Evolutionary conservation across 2,888 invertebrate species (phyloP).

Genomic region (Nasonia oneida): DNA sequence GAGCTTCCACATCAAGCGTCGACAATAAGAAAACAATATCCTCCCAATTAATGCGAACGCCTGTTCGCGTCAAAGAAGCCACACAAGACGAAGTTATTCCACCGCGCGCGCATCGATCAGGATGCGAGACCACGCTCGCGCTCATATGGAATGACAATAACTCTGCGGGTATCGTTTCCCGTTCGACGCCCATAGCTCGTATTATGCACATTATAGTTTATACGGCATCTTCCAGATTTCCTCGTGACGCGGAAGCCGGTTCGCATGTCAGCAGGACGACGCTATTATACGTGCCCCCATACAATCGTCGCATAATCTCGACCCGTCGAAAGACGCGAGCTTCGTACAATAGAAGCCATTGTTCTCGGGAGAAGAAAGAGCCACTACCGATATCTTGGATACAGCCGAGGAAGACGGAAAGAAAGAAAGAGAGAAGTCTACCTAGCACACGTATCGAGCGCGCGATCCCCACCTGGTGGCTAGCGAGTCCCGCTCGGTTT

Average conservation of each 20-base stretch:
- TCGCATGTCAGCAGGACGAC: not conserved
- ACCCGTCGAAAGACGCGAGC: not conserved
- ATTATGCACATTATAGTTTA: not conserved
- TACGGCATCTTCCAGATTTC: conserved; percentile 13
- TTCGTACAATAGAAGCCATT: conserved; percentile 16
- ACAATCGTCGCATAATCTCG: not conserved
- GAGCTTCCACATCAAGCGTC: not conserved
- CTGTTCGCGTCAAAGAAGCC: conserved; percentile 21
- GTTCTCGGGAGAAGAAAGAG: not conserved
- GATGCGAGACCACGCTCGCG: conserved; percentile 38
- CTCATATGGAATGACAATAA: too few species aligned
- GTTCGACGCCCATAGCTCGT: too few species aligned
- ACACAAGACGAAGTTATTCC: not conserved
- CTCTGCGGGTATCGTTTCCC: too few species aligned
- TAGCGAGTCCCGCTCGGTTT: not conserved
- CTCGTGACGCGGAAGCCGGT: conserved; percentile 40
- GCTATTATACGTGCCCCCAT: not conserved
- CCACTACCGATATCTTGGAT: not conserved
- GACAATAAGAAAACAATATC: conserved; percentile 7
- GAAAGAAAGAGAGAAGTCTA: not conserved
- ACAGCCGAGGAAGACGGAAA: not conserved
- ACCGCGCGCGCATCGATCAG: not conserved
- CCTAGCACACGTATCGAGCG: not conserved
- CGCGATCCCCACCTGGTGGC: not conserved
- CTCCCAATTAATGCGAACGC: conserved; percentile 1